Evolutionary conservation across 92 coral and sea anemone species (phyloP).

Genomic region (Siderastrea radians): DNA sequence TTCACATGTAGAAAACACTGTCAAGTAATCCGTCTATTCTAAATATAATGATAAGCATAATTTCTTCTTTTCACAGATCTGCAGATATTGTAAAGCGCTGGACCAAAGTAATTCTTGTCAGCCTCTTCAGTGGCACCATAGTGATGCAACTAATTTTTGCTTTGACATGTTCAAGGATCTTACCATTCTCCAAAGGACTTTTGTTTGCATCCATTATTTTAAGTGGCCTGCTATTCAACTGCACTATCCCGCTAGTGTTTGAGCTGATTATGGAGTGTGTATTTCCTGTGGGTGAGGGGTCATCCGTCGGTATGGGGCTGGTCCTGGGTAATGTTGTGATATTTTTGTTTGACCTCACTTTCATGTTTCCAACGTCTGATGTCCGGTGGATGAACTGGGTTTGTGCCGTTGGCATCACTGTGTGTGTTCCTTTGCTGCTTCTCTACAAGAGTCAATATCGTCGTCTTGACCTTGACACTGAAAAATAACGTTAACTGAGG

Average conservation of each 20-base stretch:
- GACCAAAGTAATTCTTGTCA: conserved; percentile 69
- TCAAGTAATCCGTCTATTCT: too few relatives aligned
- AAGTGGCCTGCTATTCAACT: conserved; percentile 73
- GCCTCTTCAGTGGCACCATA: conserved; percentile 61
- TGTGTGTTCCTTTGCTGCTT: conserved; percentile 73
- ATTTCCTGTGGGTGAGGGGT: conserved; percentile 77
- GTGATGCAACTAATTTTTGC: conserved; percentile 72
- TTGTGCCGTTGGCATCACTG: conserved; percentile 53
- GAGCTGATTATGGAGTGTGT: conserved; percentile 80
- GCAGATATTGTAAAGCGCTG: conserved; percentile 64
- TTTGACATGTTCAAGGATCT: conserved; percentile 69
- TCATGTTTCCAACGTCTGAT: conserved; percentile 82
- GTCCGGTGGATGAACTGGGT: conserved; percentile 90
- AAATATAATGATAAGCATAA: neutral
- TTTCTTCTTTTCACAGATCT: conserved; percentile 35
- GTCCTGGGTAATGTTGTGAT: conserved; percentile 55
- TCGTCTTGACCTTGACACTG: conserved; percentile 69
- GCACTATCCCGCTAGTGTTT: conserved; percentile 74
- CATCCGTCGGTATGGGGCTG: conserved; percentile 67
- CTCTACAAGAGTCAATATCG: conserved; percentile 66
- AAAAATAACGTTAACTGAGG: neutral
- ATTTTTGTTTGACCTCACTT: conserved; percentile 60
- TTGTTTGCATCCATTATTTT: conserved; percentile 68
- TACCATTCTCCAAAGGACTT: conserved; percentile 74
- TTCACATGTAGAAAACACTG: too few relatives aligned